Conservation (phyloP, 2,888 invertebrate species). For the Proisotoma minuta region DNA sequence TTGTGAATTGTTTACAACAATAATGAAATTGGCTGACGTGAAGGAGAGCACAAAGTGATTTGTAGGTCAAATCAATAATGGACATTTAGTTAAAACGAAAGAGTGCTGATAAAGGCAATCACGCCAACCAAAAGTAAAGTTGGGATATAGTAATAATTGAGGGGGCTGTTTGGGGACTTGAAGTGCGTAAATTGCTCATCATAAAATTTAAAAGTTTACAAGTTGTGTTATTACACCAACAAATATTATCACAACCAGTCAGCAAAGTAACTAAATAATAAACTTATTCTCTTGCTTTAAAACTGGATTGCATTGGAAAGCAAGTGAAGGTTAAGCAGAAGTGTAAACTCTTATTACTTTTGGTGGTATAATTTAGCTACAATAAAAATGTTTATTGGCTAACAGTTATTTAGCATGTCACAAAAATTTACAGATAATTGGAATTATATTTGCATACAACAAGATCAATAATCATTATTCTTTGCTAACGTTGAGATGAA, state of each 20-base stretch:
- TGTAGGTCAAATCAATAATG: conserved; percentile 18
- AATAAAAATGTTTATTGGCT: conserved; percentile 15
- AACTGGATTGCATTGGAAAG: not conserved
- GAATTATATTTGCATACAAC: not conserved
- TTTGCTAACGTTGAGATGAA: not conserved
- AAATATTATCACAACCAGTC: not conserved
- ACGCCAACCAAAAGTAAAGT: not conserved
- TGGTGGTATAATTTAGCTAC: not conserved
- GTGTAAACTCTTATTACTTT: not conserved
- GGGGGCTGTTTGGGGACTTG: conserved; percentile 5
- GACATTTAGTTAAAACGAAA: not conserved
- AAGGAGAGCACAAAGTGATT: not conserved
- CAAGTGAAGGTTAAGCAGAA: not conserved
- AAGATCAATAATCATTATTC: not conserved
- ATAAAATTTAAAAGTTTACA: conserved; percentile 5
- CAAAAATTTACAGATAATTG: not conserved
- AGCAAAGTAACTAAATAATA: too few species aligned
- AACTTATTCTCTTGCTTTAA: not conserved
- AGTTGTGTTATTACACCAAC: not conserved
- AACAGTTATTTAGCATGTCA: conserved; percentile 3
- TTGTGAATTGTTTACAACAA: too few species aligned
- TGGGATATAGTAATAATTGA: conserved; percentile 4
- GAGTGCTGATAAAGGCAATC: conserved; percentile 2
- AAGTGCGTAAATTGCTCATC: conserved; percentile 1
- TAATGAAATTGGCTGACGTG: too few species aligned